Percentiles rank a stretch among this genome's conserved stretches.
Conservation (phyloP, 2,888 invertebrate species). For the Hybos culiciformis region DNA sequence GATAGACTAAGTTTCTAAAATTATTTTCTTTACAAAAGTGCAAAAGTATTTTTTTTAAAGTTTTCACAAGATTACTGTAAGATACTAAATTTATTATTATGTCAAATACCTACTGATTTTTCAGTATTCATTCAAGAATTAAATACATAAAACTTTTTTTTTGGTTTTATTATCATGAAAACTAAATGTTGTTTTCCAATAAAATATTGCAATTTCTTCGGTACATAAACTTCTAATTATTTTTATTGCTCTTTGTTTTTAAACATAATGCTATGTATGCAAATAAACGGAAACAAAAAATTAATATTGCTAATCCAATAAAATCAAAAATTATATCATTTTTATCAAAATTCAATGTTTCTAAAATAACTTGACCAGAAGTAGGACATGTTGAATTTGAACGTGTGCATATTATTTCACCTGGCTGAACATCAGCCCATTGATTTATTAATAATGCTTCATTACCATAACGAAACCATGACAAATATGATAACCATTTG, state of each 20-base stretch:
- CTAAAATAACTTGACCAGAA: slow-evolving; percentile 62
- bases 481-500: slow-evolving; percentile 73
- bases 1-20: no score
- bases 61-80: no score
- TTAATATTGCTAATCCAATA: slow-evolving; percentile 51
- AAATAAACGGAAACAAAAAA: slow-evolving; percentile 57
- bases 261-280: slow-evolving; percentile 62
- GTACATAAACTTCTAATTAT: background rate
- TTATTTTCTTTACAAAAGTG: no score
- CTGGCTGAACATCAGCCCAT: slow-evolving; percentile 62
- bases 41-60: no score
- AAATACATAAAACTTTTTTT: no score
- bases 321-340: slow-evolving; percentile 57
- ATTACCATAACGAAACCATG: slow-evolving; percentile 88
- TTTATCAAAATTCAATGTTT: slow-evolving; percentile 63
- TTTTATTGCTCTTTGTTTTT: no score
- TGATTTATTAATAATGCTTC: slow-evolving; percentile 81
- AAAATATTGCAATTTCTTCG: background rate
- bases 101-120: no score
- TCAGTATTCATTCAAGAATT: no score
- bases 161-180: no score
- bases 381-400: slow-evolving; percentile 65
- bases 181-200: no score
- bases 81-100: no score
- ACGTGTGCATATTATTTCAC: slow-evolving; percentile 58